Evolutionary conservation across 2,888 invertebrate genomes (phyloP).

Genomic region (Caprella mutica): DNA sequence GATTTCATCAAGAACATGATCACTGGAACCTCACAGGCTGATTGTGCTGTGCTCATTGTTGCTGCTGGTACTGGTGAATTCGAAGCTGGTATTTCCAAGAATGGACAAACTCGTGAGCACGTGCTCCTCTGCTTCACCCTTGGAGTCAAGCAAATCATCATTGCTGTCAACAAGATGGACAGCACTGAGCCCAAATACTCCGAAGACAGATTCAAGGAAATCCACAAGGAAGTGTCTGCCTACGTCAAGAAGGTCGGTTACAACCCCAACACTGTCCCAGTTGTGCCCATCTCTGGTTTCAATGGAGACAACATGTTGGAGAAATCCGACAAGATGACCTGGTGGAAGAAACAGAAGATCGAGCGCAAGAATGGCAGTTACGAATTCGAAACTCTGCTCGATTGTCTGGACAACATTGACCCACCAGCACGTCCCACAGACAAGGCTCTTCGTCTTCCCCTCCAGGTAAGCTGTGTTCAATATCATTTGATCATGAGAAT

Average conservation of each 20-base stretch:
- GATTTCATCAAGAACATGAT: constrained; percentile 99
- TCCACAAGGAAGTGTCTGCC: constrained; percentile 92
- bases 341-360: constrained; percentile 92
- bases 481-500: not conserved
- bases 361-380: constrained; percentile 91
- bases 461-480: constrained; percentile 51
- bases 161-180: constrained; percentile 99
- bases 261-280: constrained; percentile 92
- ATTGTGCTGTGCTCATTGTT: constrained; percentile 96
- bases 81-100: constrained; percentile 98
- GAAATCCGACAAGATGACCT: constrained; percentile 81
- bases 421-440: constrained; percentile 92
- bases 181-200: constrained; percentile 97
- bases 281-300: constrained; percentile 99
- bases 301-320: constrained; percentile 99
- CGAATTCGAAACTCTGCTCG: constrained; percentile 89
- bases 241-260: constrained; percentile 99
- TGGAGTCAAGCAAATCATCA: constrained; percentile 97
- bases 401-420: constrained; percentile 92
- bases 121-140: constrained; percentile 95
- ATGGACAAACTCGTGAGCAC: constrained; percentile 98
- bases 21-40: constrained; percentile 78
- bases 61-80: constrained; percentile 99
- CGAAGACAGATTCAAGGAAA: constrained; percentile 92
- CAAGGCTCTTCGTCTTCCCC: constrained; percentile 93